Evolutionary conservation across 2,797 vertebrate genomes (phyloP), one percentile per base, ranked within the genome.

Genomic region (Falco concolor): DNA sequence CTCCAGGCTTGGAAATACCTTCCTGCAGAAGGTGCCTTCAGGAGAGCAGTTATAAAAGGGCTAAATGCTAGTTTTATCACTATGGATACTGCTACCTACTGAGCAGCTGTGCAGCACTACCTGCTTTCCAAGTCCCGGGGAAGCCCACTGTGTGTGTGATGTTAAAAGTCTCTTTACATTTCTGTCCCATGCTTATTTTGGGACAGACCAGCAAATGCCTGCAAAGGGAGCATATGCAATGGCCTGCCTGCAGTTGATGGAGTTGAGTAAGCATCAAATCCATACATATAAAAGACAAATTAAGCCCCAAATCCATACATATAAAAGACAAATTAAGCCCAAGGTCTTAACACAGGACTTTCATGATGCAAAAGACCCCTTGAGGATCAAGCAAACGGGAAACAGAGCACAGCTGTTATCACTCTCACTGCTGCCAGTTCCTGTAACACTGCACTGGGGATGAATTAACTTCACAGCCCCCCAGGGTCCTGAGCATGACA

Each of bases 401-500:
- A 40, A 32, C 5, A 11, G 18, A 65, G 16, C 52, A 54, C 15
- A 56, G 36, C 53, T 54, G 34, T 75, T 44, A 24, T 10, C 38
- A 13, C 38, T 79, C 36, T 21, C 24, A 9, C 14, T 40, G 15
- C 57, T 74, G 54, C 32, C 38, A 44, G 36, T 60, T 80, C 63
- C 63, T n/a, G 8, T 47, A 75, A 57, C 6, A 10, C 30, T 19
- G 49, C 2, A 0, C 4, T 25, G 76, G 74, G 42, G 40, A 14
- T 70, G 63, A 53, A 27, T 50, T 61, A 56, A 45, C 22, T 25
- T 9, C 2, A 2, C 52, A 70, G 45, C 38, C 18, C 67, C 40
- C 17, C 1, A 0, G 63, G 38, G 32, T 50, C 40, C 42, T 2
- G 13, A 44, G 27, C 2, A 1, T 13, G 63, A 32, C 5, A 13